A percentile compares a stretch with the other conserved stretches of the same genome.
phyloP scores from a whole-genome alignment of 2,797 vertebrate genomes.

The Schizopygopsis malacanthus region DNA sequence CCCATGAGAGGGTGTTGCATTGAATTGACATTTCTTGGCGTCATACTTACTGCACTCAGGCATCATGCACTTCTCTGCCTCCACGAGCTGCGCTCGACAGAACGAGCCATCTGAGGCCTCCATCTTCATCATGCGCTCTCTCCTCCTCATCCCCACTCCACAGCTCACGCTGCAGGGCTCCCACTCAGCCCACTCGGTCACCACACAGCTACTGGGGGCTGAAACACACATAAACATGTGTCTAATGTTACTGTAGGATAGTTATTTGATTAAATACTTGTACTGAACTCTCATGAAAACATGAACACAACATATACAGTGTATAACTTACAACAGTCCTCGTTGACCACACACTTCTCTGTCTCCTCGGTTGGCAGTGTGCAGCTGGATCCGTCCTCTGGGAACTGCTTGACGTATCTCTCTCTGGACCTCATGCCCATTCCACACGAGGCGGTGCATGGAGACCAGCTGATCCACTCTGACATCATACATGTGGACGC shows the following conservation, averaged over 20 bases:
- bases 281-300: not conserved
- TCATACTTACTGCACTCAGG: conserved; percentile 92
- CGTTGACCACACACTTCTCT: conserved; percentile 92
- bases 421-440: conserved; percentile 93
- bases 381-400: conserved; percentile 93
- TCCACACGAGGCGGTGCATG: conserved; percentile 92
- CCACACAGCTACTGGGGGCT: conserved; percentile 93
- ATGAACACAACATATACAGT: not conserved
- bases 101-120: conserved; percentile 88
- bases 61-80: conserved; percentile 98
- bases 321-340: conserved; percentile 90
- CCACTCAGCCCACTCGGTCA: conserved; percentile 94
- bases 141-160: conserved; percentile 86
- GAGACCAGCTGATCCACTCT: conserved; percentile 98
- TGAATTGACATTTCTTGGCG: conserved; percentile 48
- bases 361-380: conserved; percentile 92
- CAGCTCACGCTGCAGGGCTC: conserved; percentile 93
- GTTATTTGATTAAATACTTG: not conserved
- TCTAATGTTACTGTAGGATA: not conserved
- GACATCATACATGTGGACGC: conserved; percentile 96
- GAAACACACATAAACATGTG: conserved; percentile 16
- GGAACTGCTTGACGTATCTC: conserved; percentile 94
- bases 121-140: conserved; percentile 96
- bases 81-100: conserved; percentile 87
- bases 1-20: conserved; percentile 19